A percentile compares a stretch with the other conserved stretches of the same genome.
phyloP scores from a whole-genome alignment of 2,888 invertebrate species.

The Theodoxus fluviatilis region DNA sequence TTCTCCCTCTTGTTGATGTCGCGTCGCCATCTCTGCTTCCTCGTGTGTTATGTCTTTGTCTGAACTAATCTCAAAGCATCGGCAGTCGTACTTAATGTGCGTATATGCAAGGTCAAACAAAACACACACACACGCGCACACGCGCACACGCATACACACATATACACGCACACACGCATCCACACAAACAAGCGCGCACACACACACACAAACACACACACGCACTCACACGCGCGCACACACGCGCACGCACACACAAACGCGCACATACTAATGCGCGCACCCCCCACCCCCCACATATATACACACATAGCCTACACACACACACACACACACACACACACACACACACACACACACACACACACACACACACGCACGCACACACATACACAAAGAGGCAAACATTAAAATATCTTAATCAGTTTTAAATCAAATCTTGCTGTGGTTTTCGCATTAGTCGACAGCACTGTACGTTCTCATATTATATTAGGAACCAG shows the following conservation, averaged over 20 bases:
- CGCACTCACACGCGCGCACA: neutral
- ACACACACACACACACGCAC: conserved; percentile 9
- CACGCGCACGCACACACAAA: neutral
- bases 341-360: neutral
- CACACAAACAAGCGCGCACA: too few relatives aligned
- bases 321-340: conserved; percentile 1
- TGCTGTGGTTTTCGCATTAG: neutral
- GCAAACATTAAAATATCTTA: neutral
- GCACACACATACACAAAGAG: neutral
- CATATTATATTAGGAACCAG: neutral
- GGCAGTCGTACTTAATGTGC: too few relatives aligned
- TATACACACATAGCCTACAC: neutral
- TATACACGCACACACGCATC: too few relatives aligned
- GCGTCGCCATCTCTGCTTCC: too few relatives aligned
- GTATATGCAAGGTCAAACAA: too few relatives aligned
- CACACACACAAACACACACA: too few relatives aligned
- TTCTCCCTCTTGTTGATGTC: too few relatives aligned
- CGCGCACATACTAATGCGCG: neutral
- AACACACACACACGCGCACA: too few relatives aligned
- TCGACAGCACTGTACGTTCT: neutral
- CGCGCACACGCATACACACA: too few relatives aligned
- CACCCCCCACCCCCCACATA: neutral
- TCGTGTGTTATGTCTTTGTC: too few relatives aligned
- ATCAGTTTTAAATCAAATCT: neutral
- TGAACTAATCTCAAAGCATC: too few relatives aligned